Base-by-base conservation (phyloP, 2,888 invertebrate species). In the Amiota communis region DNA sequence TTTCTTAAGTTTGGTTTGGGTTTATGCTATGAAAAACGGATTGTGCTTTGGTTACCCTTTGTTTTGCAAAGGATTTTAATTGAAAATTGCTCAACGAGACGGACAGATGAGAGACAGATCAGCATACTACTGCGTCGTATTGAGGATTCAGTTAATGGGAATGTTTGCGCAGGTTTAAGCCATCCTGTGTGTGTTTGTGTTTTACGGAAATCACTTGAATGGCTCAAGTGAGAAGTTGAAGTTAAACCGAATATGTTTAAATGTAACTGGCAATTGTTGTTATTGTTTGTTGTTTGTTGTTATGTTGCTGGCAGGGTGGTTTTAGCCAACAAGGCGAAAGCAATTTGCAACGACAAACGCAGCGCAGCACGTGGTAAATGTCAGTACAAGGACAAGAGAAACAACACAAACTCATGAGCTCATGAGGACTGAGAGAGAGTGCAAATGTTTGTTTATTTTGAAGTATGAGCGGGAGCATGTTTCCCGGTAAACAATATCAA, bases 261-360 rank as follows among this genome's bases (percentile, higher is more conserved):
- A 48, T 64, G 75, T 71, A 70, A 17, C 49, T 56, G 46, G 53
- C 64, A 48, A 49, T 23, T 17, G 20, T 67, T 67, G 48, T 67
- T 15, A 12, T 64, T 36, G 23, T 75, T 75, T 65, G 36, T 36
- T 36, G 36, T 36, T 36, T 36, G 74, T 77, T 77, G 71, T 4
- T 3, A 70, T 70, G 75, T 78, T 80, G 80, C 77, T 36, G 79
- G 80, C 77, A 84, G 84, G 83, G 83, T 84, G 84, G 83, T 81
- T 83, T 84, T 83, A 83, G 74, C 83, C 80, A 83, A 79, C 83
- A 78, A 80, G 82, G 82, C 83, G 65, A 12, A 84, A 59, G 53
- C 53, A 36, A 83, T 83, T 83, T 83, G 84, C 81, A 71, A 79
- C 75, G 72, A 73, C 74, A 75, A 63, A 63, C 63, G 36, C 20